These are phyloP conservation scores for Heteromurus nitidus DNA, from an alignment of 2,888 invertebrate species.

Conservation along the genomic window DNA sequence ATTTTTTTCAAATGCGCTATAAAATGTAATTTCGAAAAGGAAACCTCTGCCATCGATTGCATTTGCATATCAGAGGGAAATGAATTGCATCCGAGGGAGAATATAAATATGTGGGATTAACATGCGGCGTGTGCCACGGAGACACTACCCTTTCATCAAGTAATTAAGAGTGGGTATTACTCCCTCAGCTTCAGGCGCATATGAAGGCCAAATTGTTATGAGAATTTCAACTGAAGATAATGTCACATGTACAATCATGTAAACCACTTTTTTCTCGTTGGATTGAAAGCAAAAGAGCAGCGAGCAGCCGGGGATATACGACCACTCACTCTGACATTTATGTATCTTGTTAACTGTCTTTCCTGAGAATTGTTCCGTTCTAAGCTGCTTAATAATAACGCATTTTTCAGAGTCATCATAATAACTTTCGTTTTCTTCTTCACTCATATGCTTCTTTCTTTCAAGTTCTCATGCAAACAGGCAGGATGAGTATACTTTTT, in stretches of 20 bases:
- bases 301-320: background rate
- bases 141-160: no score
- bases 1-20: background rate
- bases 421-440: constrained; percentile 60
- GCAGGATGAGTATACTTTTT: constrained; percentile 39
- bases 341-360: constrained; percentile 34
- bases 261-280: background rate
- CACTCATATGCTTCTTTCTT: background rate
- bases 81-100: background rate
- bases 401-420: constrained; percentile 30
- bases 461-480: constrained; percentile 58
- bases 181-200: background rate
- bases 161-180: no score
- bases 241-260: constrained; percentile 34
- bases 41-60: background rate
- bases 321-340: no score
- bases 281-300: background rate
- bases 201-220: constrained; percentile 49
- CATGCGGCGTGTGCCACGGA: background rate
- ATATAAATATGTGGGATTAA: background rate
- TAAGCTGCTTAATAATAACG: constrained; percentile 19
- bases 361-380: constrained; percentile 12
- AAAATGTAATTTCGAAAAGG: background rate
- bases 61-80: background rate
- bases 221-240: constrained; percentile 15